Base-by-base conservation (phyloP, 2,113 vertebrate genomes). In the Condylura cristata region DNA sequence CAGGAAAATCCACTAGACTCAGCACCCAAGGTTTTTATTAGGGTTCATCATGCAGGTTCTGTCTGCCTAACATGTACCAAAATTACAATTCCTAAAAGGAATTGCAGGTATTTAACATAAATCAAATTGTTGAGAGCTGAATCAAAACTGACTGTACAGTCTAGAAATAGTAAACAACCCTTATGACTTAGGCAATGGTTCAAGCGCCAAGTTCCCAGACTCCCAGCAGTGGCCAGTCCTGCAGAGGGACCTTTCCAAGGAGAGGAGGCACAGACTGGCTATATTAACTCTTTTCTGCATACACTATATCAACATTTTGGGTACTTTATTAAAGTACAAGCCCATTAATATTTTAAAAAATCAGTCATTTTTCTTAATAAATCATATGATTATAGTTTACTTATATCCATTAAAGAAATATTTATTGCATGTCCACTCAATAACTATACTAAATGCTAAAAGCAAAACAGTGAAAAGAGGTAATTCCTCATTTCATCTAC, bases 311-410 rank as follows among this genome's bases (percentile, higher is more conserved):
- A 91, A 44, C 10, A 61, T 30, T 37, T 82, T 41, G 65, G 34
- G 34, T 51, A 53, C 44, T 82, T 93, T 71, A 75, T 56, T 92
- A 85, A 93, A 81, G 53, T 17, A 1, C 68, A 93, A 65, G 30
- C 63, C 14, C 46, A 56, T 90, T 61, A 58, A 56, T 39, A 72
- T 82, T 80, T 58, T 58, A 46, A 80, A 93, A 84, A 37, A 28
- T 81, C 32, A 48, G 11, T 39, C 80, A 74, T 76, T 32, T 79
- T 90, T 56, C 53, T 56, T 56, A 56, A 56, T 22, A 22, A 22
- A 56, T 56, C 18, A 56, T n/a, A 46, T 71, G 26, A 78, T 58
- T 75, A 9, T 11, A 41, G 8, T 46, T 66, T 56, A 89, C n/a
- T 86, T 61, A 79, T 44, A 87, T 22, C 53, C 76, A 65, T 48